Evolutionary conservation across 2,888 invertebrate genomes (phyloP).

Genomic region (Seira sanloemensis): DNA sequence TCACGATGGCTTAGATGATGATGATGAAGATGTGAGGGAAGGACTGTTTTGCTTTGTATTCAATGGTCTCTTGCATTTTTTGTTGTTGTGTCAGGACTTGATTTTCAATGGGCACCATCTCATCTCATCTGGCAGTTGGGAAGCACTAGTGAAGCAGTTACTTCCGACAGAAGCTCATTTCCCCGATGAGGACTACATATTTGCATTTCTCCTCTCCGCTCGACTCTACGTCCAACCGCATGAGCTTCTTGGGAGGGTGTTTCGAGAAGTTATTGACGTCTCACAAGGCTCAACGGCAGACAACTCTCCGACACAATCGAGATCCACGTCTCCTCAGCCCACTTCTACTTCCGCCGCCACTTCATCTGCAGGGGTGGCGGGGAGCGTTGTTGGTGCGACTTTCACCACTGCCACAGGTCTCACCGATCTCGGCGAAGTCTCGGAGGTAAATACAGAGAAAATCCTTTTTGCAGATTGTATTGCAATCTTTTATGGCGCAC

Average conservation of each 20-base stretch:
- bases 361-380: background rate
- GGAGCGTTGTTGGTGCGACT: slow-evolving; percentile 45
- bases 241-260: slow-evolving; percentile 89
- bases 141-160: slow-evolving; percentile 92
- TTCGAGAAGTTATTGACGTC: slow-evolving; percentile 55
- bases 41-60: too few relatives aligned
- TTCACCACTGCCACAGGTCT: slow-evolving; percentile 38
- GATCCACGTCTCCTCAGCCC: slow-evolving; percentile 38
- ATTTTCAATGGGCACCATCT: slow-evolving; percentile 88
- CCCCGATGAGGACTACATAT: slow-evolving; percentile 90
- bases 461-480: slow-evolving; percentile 8
- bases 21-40: background rate
- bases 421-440: slow-evolving; percentile 53
- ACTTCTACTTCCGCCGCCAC: slow-evolving; percentile 19
- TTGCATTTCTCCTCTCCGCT: slow-evolving; percentile 95
- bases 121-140: slow-evolving; percentile 89
- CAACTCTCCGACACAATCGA: slow-evolving; percentile 25
- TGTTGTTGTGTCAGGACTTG: slow-evolving; percentile 75
- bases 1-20: background rate
- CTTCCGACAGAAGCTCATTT: slow-evolving; percentile 93
- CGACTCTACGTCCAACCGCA: slow-evolving; percentile 95
- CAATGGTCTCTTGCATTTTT: slow-evolving; percentile 7
- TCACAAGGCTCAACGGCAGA: slow-evolving; percentile 35
- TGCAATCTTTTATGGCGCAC: background rate
- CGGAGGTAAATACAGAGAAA: slow-evolving; percentile 64